A percentile compares a stretch with the other conserved stretches of the same genome.
phyloP scores from a whole-genome alignment of 2,113 vertebrate genomes.

The Ploceus nigricollis region DNA sequence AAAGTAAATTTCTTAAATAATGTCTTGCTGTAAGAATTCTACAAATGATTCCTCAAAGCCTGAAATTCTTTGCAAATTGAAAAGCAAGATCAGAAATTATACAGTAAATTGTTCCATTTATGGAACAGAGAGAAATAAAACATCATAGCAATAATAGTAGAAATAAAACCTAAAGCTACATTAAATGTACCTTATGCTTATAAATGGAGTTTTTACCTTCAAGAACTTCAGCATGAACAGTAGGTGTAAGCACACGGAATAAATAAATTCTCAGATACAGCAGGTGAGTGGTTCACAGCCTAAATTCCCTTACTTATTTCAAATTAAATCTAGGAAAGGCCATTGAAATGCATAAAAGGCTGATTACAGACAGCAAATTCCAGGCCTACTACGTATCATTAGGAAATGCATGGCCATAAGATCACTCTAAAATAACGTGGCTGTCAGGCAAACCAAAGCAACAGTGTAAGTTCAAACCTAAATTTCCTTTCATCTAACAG shows the following conservation, averaged over 20 bases:
- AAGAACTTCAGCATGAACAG: neutral
- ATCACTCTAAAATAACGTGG: neutral
- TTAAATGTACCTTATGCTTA: neutral
- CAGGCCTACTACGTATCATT: neutral
- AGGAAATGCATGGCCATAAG: neutral
- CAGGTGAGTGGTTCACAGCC: neutral
- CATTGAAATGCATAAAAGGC: neutral
- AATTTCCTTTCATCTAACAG: neutral
- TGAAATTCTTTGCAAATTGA: neutral
- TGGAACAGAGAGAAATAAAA: neutral
- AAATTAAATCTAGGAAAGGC: neutral
- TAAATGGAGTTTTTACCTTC: neutral
- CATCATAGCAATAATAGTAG: neutral
- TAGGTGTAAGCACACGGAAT: neutral
- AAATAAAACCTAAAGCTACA: neutral
- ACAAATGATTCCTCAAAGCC: neutral
- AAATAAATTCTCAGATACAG: neutral
- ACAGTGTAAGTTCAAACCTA: neutral
- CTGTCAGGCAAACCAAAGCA: neutral
- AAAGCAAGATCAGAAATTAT: neutral
- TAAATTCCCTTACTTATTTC: neutral
- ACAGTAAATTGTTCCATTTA: neutral
- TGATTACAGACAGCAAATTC: neutral
- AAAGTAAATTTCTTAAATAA: neutral
- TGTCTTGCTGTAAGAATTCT: neutral